Base-by-base conservation (phyloP, 2,888 invertebrate species). In the Uloborus plumipes region DNA sequence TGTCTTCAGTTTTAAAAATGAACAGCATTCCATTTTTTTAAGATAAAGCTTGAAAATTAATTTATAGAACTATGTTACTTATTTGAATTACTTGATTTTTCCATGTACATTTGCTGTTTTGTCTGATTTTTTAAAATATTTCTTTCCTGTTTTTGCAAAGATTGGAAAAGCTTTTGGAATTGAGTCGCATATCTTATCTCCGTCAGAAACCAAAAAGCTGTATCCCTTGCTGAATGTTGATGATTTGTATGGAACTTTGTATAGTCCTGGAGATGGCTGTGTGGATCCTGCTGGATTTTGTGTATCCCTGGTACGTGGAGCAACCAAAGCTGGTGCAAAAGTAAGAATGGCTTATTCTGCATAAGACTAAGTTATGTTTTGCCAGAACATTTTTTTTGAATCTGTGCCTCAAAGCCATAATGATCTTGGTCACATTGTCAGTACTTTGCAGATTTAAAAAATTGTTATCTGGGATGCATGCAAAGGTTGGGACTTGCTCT, bases 221-320 rank as follows among this genome's bases (percentile, higher is more conserved):
- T 94, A 94, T 87, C 94, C 95, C 0, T 90, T 96, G 16, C 89
- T 97, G 84, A 93, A 96, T 87, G 93, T 93, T 0, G 91, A 91
- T 18, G 92, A 93, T 7, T 93, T 96, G 86, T 90, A 92, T 86
- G 95, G 94, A 86, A 93, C 95, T 0, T 89, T 97, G 1, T 94
- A 94, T 87, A 93, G 93, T 1, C 93, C 95, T 0, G 92, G 92
- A 15, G 96, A 96, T 89, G 96, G 96, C 2, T 93, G 93, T 13
- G 92, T 96, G 50, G 96, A 97, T 88, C 96, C 96, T 0, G 92
- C 94, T 0, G 94, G 94, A 92, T 91, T 94, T 53, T 94, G 95
- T 87, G 91, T 91, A 22, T 93, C 95, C 0, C 90, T 96, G 16
- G 91, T 93, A 0, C 92, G 93, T 88, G 92, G 92, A n/a, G 94